Conservation (phyloP, 2,888 invertebrate genomes). For the Podotricha telesiphe region DNA sequence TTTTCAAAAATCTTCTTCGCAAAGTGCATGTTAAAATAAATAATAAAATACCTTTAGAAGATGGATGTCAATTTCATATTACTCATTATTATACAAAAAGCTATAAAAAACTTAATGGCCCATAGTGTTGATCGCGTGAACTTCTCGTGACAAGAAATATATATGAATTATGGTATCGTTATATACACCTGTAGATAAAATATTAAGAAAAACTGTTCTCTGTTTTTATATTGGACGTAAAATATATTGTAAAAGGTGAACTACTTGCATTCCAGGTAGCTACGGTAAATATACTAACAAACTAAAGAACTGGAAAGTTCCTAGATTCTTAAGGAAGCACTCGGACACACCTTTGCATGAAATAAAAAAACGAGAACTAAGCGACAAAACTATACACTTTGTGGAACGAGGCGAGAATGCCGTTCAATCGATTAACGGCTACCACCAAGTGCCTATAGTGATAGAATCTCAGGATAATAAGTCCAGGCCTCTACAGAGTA, state of each 20-base stretch:
- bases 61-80: background rate
- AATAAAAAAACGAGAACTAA: conserved; percentile 72
- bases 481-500: conserved; percentile 58
- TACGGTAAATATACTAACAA: conserved; percentile 84
- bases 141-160: conserved; percentile 27
- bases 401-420: conserved; percentile 64
- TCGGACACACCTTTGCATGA: conserved; percentile 80
- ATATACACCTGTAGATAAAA: conserved; percentile 22
- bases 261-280: conserved; percentile 72
- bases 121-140: conserved; percentile 27
- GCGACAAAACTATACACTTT: conserved; percentile 67
- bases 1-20: background rate
- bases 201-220: background rate
- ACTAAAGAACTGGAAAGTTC: conserved; percentile 87
- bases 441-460: conserved; percentile 87
- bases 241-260: background rate
- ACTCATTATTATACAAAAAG: conserved; percentile 15
- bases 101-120: conserved; percentile 24
- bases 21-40: background rate
- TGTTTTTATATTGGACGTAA: background rate
- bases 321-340: conserved; percentile 86
- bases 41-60: background rate
- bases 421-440: conserved; percentile 75
- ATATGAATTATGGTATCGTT: conserved; percentile 17
- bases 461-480: conserved; percentile 82